Conservation (phyloP, 2,113 vertebrate species). For the rabbit (Oryctolagus cuniculus) region mOryCun1.1 NC_091440.1:45543501-45544000, state of each 20-base stretch:
- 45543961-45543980: slow-evolving; percentile 22
- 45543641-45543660: background rate
- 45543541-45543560: background rate
- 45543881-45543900: slow-evolving; percentile 51
- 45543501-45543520: background rate
- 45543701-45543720: background rate
- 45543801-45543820: background rate
- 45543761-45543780: slow-evolving; percentile 18
- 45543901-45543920: background rate
- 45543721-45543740: background rate
- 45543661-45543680: background rate
- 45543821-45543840: background rate
- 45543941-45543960: background rate
- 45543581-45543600: background rate
- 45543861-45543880: background rate
- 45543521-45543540: background rate
- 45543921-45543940: background rate
- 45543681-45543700: background rate
- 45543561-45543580: background rate
- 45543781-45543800: background rate
- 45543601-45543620: background rate
- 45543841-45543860: background rate
- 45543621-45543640: background rate
- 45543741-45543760: background rate
- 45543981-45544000: background rate